Evolutionary conservation across 2,888 invertebrate genomes (phyloP).

Genomic region (Tuberolachnus salignus): DNA sequence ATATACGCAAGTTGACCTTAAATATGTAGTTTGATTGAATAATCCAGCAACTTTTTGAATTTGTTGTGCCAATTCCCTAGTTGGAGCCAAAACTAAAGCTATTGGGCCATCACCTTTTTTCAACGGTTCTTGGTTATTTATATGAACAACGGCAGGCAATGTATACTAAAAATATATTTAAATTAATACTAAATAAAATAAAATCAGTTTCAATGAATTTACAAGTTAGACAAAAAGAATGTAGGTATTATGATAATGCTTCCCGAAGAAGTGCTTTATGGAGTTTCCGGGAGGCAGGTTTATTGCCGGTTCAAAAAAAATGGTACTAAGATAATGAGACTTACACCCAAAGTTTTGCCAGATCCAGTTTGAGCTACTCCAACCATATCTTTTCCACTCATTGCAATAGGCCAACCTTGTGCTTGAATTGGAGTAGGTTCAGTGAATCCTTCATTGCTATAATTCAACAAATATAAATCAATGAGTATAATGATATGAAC

Average conservation of each 20-base stretch:
- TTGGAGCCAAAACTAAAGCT: constrained; percentile 86
- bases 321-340: constrained; percentile 58
- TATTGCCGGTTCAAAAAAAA: too few relatives aligned
- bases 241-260: too few relatives aligned
- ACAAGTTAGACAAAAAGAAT: not conserved
- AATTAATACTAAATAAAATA: too few relatives aligned
- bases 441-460: constrained; percentile 78
- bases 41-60: constrained; percentile 72
- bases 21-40: constrained; percentile 64
- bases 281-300: too few relatives aligned
- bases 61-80: constrained; percentile 87
- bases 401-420: constrained; percentile 94
- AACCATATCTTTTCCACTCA: constrained; percentile 91
- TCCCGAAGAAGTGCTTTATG: too few relatives aligned
- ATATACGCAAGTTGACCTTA: constrained; percentile 68
- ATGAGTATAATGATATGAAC: not conserved
- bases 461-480: not conserved
- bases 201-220: too few relatives aligned
- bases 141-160: constrained; percentile 92
- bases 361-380: constrained; percentile 96
- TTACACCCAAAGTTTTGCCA: constrained; percentile 81
- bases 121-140: constrained; percentile 85
- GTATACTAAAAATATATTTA: constrained; percentile 68
- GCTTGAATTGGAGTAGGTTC: constrained; percentile 93
- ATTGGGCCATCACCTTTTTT: constrained; percentile 91